Evolutionary conservation across 2,888 invertebrate genomes (phyloP).

Genomic region (Apodemia duryi): DNA sequence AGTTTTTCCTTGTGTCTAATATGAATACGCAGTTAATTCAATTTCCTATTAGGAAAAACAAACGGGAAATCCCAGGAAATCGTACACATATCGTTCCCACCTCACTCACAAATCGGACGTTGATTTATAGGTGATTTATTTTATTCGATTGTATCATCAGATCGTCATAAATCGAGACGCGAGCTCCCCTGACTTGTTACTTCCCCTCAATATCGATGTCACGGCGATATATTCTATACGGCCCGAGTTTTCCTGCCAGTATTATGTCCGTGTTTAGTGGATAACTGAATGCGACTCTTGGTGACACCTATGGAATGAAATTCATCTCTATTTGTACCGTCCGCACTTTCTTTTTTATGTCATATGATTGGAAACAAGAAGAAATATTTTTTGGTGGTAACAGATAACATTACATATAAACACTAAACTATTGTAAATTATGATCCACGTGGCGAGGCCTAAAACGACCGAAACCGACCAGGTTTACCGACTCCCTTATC

Average conservation of each 20-base stretch:
- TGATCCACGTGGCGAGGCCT: too few relatives aligned
- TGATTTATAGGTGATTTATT: constrained; percentile 75
- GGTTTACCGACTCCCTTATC: too few relatives aligned
- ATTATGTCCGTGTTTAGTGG: constrained; percentile 66
- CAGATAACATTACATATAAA: too few relatives aligned
- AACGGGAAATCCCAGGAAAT: constrained; percentile 30
- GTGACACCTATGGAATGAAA: constrained; percentile 19
- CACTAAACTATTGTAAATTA: too few relatives aligned
- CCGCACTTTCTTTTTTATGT: not conserved
- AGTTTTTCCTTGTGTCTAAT: not conserved
- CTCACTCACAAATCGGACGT: constrained; percentile 61
- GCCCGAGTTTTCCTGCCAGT: constrained; percentile 60
- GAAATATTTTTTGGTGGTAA: not conserved
- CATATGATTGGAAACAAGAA: not conserved
- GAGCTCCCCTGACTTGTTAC: constrained; percentile 32
- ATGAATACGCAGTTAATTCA: not conserved
- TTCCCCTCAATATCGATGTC: constrained; percentile 41
- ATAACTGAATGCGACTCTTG: constrained; percentile 55
- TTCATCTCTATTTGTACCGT: not conserved
- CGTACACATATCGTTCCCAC: constrained; percentile 48
- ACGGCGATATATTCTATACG: constrained; percentile 47
- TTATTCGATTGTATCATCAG: constrained; percentile 78
- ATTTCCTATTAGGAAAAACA: constrained; percentile 22
- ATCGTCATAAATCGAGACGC: constrained; percentile 69
- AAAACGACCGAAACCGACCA: too few relatives aligned